These are phyloP conservation scores for Salarias fasciatus DNA, from an alignment of 2,797 vertebrate species.

Conservation along the genomic window DNA sequence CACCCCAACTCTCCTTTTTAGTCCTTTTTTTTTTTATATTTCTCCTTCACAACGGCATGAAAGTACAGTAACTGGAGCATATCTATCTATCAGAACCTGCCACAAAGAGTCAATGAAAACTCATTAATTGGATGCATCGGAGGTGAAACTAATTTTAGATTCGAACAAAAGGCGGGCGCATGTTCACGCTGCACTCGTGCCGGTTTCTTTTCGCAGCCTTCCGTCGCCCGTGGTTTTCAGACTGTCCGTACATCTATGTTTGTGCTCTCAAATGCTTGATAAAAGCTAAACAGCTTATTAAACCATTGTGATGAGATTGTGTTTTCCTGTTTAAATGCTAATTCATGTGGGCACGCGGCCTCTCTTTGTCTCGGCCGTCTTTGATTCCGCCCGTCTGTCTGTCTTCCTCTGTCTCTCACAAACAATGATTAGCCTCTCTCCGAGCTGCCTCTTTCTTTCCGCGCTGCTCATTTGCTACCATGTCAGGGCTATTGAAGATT, in stretches of 20 bases:
- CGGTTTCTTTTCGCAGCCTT: conserved; percentile 13
- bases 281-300: conserved; percentile 63
- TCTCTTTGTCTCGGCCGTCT: conserved; percentile 48
- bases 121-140: conserved; percentile 63
- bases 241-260: conserved; percentile 19
- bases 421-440: conserved; percentile 44
- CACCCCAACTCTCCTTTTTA: background rate
- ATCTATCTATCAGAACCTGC: conserved; percentile 62
- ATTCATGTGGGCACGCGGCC: conserved; percentile 46
- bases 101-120: conserved; percentile 61
- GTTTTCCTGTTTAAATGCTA: conserved; percentile 69
- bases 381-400: conserved; percentile 50
- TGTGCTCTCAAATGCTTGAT: conserved; percentile 44
- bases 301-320: conserved; percentile 52
- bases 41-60: conserved; percentile 18
- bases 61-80: conserved; percentile 60
- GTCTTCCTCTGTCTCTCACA: conserved; percentile 21
- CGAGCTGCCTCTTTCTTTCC: conserved; percentile 10
- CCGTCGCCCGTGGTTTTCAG: conserved; percentile 9
- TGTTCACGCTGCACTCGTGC: conserved; percentile 2
- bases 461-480: conserved; percentile 38
- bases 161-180: conserved; percentile 42
- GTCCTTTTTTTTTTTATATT: background rate
- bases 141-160: conserved; percentile 69
- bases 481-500: conserved; percentile 31